A percentile compares a stretch with the other conserved stretches of the same genome.
phyloP scores from a whole-genome alignment of 2,113 vertebrate genomes.

The Piaya cayana region DNA sequence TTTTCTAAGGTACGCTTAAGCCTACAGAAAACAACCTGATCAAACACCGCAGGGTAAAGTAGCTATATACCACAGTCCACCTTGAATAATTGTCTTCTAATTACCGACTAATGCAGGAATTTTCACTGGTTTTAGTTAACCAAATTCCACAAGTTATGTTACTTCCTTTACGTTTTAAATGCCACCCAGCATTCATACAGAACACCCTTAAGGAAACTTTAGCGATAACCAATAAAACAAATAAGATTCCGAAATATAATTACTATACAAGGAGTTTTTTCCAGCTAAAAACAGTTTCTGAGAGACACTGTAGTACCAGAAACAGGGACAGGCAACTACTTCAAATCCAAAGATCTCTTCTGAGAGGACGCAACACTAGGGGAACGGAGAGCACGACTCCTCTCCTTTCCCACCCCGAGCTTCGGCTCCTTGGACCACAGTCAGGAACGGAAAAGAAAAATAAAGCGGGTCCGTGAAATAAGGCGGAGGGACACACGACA shows the following conservation, averaged over 20 bases:
- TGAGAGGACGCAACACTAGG: not conserved
- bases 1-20: not conserved
- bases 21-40: not conserved
- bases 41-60: not conserved
- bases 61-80: not conserved
- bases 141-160: not conserved
- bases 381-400: not conserved
- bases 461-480: no score
- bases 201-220: not conserved
- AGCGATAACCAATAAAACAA: not conserved
- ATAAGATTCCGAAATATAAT: rapidly evolving
- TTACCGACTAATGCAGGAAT: not conserved
- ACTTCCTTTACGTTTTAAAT: not conserved
- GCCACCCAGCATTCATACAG: not conserved
- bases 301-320: not conserved
- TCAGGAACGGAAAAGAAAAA: no score
- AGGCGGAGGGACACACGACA: no score
- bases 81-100: not conserved
- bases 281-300: not conserved
- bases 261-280: not conserved
- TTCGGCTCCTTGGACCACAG: not conserved
- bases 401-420: not conserved
- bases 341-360: not conserved
- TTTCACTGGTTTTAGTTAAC: not conserved
- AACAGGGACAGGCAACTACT: not conserved